Conservation (phyloP, 2,113 vertebrate genomes). For the Chinchilla lanigera region DNA sequence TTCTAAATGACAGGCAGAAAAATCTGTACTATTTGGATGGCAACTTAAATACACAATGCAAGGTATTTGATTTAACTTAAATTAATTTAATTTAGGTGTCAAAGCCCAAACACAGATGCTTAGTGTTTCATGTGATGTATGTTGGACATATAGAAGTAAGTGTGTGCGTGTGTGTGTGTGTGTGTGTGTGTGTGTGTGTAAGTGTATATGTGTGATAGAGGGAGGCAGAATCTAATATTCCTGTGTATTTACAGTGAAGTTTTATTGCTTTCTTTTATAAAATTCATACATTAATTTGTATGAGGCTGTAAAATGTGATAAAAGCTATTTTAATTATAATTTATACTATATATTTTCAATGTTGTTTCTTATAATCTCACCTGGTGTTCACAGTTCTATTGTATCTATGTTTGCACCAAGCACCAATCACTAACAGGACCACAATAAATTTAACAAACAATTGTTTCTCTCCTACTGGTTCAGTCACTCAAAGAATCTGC, state of each 20-base stretch:
- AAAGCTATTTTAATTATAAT: background rate
- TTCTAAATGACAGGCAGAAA: slow-evolving; percentile 77
- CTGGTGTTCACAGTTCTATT: background rate
- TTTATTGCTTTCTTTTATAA: background rate
- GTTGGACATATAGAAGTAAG: background rate
- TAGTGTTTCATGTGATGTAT: slow-evolving; percentile 11
- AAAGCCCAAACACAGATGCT: slow-evolving; percentile 47
- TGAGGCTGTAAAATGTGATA: background rate
- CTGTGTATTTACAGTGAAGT: background rate
- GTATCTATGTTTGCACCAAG: background rate
- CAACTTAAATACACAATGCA: slow-evolving; percentile 67
- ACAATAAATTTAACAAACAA: background rate
- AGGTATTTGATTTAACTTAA: slow-evolving; percentile 64
- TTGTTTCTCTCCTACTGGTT: background rate
- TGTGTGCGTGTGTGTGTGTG: background rate
- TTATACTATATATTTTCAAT: background rate
- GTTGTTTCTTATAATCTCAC: background rate
- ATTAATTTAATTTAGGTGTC: slow-evolving; percentile 72
- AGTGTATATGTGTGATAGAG: background rate
- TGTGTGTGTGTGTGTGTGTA: background rate
- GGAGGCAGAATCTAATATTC: background rate
- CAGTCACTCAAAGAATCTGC: background rate
- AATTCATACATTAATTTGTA: background rate
- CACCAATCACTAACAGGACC: background rate
- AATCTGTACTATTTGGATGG: slow-evolving; percentile 71